Conservation (phyloP, 2,888 invertebrate species). For the Synergus gifuensis region DNA sequence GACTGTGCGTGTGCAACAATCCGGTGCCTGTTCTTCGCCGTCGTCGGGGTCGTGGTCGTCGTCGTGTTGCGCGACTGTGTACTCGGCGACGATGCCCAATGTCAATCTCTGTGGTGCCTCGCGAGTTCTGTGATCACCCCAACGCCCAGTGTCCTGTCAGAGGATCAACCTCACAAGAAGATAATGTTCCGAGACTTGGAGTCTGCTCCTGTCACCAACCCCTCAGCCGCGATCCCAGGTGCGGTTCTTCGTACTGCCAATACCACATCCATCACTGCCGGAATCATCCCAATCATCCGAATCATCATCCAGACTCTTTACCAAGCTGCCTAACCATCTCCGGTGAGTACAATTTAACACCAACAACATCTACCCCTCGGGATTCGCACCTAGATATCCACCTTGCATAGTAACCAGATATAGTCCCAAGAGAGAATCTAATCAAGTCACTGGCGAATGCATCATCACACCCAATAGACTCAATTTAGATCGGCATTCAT, state of each 20-base stretch:
- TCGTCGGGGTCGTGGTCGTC: conserved; percentile 41
- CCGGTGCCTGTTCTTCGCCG: conserved; percentile 39
- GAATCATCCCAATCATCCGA: background rate
- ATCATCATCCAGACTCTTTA: background rate
- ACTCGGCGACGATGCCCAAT: conserved; percentile 34
- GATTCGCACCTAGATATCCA: background rate
- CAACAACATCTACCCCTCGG: background rate
- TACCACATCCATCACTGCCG: conserved; percentile 16
- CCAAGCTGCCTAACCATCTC: background rate
- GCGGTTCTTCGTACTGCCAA: conserved; percentile 4
- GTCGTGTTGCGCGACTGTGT: conserved; percentile 50
- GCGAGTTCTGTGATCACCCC: conserved; percentile 33
- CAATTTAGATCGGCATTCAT: too few relatives aligned
- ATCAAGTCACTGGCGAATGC: background rate
- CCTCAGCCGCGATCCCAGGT: conserved; percentile 11
- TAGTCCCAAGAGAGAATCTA: background rate
- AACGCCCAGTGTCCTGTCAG: conserved; percentile 36
- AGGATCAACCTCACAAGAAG: conserved; percentile 18
- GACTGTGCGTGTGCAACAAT: conserved; percentile 41
- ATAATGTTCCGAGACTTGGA: conserved; percentile 30
- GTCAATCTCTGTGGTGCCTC: conserved; percentile 19
- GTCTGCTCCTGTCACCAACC: background rate
- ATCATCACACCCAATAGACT: background rate
- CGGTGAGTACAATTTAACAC: conserved; percentile 9
- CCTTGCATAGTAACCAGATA: conserved; percentile 3